Conservation (phyloP, 2,113 vertebrate species). For the Nettapus auritus region DNA sequence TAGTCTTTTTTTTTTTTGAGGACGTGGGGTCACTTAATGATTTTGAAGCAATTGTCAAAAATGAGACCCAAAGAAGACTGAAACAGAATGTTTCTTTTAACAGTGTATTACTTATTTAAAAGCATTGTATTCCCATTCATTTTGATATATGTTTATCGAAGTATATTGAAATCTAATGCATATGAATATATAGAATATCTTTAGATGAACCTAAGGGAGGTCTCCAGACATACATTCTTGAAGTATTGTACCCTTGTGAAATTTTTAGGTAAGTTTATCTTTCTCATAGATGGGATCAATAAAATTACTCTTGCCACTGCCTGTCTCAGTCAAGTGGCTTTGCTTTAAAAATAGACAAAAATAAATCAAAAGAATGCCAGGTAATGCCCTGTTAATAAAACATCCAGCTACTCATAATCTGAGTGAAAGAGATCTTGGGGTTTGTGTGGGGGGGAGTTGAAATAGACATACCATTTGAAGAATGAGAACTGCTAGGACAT, state of each 20-base stretch:
- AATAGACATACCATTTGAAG: neutral
- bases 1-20: neutral
- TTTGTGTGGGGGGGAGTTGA: neutral
- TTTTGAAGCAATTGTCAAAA: neutral
- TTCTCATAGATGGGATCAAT: neutral
- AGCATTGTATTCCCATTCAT: neutral
- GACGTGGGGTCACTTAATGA: neutral
- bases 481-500: neutral
- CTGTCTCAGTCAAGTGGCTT: neutral
- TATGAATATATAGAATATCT: neutral
- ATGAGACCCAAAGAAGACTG: neutral
- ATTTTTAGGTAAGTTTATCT: neutral
- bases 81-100: neutral
- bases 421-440: neutral
- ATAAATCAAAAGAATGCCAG: neutral
- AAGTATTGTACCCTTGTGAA: neutral
- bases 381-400: neutral
- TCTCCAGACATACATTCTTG: neutral
- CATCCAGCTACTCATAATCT: neutral
- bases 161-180: neutral
- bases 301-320: neutral
- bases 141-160: neutral
- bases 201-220: neutral
- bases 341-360: neutral
- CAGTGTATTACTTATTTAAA: neutral